phyloP scores from a whole-genome alignment of 2,797 vertebrate species.

The Moxostoma hubbsi region DNA sequence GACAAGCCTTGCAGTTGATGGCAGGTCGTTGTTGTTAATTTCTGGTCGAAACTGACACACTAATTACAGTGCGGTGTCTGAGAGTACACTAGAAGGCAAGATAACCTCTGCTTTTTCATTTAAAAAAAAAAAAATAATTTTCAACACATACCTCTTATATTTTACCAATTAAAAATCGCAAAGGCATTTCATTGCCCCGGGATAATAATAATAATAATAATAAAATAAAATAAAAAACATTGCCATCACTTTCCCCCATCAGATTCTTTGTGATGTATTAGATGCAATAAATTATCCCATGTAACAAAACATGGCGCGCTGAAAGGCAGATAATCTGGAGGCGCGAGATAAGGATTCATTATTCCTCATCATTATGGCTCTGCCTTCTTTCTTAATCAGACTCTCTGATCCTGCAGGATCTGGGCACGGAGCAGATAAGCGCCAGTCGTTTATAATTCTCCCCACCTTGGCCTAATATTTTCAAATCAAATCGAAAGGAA shows the following conservation, averaged over 20 bases:
- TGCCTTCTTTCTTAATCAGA: constrained; percentile 99
- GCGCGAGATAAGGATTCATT: constrained; percentile 99
- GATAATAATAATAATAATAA: constrained; percentile 35
- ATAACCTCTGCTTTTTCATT: constrained; percentile 76
- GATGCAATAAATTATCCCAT: constrained; percentile 99
- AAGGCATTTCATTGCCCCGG: constrained; percentile 86
- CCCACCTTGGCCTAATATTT: constrained; percentile 97
- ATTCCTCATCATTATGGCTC: constrained; percentile 99
- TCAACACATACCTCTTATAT: constrained; percentile 91
- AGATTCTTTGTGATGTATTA: constrained; percentile 99
- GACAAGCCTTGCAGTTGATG: constrained; percentile 75
- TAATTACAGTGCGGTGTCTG: constrained; percentile 87
- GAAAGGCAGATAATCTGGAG: constrained; percentile 99
- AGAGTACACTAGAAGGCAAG: constrained; percentile 79
- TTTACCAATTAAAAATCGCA: constrained; percentile 92
- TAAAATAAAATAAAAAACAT: constrained; percentile 55
- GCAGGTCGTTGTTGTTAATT: constrained; percentile 92
- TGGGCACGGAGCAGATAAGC: constrained; percentile 99
- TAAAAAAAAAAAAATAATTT: too few relatives aligned
- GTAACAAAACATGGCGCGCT: constrained; percentile 99
- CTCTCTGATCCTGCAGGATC: constrained; percentile 98
- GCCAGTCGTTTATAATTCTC: constrained; percentile 97
- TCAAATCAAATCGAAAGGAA: constrained; percentile 89
- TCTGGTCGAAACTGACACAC: constrained; percentile 95
- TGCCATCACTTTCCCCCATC: constrained; percentile 95